These are phyloP conservation scores for Hepsetus odoe DNA, from an alignment of 2,113 vertebrate genomes.

Conservation along the genomic window DNA sequence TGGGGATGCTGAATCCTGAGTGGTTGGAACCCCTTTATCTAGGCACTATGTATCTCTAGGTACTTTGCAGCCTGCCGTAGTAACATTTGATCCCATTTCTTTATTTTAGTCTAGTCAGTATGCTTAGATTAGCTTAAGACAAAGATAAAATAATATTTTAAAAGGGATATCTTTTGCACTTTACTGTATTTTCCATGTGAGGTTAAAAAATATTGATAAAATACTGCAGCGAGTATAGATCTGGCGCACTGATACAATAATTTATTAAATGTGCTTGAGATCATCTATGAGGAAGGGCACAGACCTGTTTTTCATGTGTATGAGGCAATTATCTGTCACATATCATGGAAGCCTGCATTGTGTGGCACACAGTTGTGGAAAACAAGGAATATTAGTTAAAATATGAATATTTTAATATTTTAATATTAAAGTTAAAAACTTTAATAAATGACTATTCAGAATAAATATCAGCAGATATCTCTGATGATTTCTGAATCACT, in stretches of 20 bases:
- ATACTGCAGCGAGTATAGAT: not conserved
- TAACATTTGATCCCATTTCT: no score
- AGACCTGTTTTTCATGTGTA: not conserved
- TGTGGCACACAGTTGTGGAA: conserved; percentile 1
- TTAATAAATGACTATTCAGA: not conserved
- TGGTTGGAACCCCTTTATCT: no score
- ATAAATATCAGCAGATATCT: no score
- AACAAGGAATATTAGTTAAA: conserved; percentile 36
- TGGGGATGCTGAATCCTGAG: no score
- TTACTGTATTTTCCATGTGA: not conserved
- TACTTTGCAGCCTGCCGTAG: no score
- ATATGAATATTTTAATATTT: not conserved
- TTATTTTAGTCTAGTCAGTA: no score
- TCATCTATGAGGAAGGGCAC: not conserved
- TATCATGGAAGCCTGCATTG: conserved; percentile 13
- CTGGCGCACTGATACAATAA: not conserved
- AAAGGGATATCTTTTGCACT: no score
- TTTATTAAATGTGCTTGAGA: not conserved
- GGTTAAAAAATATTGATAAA: not conserved
- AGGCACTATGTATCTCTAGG: no score
- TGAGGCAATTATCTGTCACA: not conserved
- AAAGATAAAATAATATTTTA: no score
- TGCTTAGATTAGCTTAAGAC: no score
- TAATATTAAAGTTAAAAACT: no score
- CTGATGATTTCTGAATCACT: not conserved